Percentiles rank a stretch among this genome's conserved stretches.
Conservation (phyloP, 2,797 vertebrate species). For the Molossus alvarezi region DNA sequence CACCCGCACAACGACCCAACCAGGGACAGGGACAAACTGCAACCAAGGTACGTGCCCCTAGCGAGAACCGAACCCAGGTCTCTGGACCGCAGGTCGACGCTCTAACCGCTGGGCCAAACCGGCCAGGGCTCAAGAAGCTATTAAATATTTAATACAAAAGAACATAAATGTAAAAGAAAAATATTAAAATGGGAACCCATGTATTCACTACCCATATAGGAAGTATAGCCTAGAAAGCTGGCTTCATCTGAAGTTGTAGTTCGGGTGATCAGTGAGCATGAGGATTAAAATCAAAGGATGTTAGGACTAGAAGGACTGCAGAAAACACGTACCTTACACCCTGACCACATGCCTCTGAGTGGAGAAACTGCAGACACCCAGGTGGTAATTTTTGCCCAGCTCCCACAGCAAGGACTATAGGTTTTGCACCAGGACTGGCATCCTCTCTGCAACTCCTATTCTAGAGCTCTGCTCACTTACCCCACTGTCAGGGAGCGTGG, state of each 20-base stretch:
- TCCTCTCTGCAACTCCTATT: background rate
- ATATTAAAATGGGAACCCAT: background rate
- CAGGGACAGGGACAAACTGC: too few species aligned
- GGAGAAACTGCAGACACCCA: background rate
- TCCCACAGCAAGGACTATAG: background rate
- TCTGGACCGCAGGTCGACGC: too few species aligned
- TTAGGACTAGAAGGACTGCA: background rate
- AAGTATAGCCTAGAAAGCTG: background rate
- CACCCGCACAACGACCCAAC: too few species aligned
- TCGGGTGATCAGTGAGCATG: background rate
- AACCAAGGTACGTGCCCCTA: too few species aligned
- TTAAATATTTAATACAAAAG: constrained; percentile 31
- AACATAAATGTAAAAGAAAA: background rate
- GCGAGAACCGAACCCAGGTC: too few species aligned
- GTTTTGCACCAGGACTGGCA: background rate
- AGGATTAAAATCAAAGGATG: background rate
- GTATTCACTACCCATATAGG: background rate
- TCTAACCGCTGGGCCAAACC: too few species aligned
- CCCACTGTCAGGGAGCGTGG: background rate
- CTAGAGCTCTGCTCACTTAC: background rate
- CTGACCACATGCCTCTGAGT: background rate
- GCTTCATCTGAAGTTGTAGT: background rate
- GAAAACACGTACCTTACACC: background rate
- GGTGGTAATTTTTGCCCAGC: background rate
- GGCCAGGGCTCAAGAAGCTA: background rate